Evolutionary conservation across 53 echinoderm and acorn worm species (phyloP).

Genomic region (Hippasteria phrygiana): DNA sequence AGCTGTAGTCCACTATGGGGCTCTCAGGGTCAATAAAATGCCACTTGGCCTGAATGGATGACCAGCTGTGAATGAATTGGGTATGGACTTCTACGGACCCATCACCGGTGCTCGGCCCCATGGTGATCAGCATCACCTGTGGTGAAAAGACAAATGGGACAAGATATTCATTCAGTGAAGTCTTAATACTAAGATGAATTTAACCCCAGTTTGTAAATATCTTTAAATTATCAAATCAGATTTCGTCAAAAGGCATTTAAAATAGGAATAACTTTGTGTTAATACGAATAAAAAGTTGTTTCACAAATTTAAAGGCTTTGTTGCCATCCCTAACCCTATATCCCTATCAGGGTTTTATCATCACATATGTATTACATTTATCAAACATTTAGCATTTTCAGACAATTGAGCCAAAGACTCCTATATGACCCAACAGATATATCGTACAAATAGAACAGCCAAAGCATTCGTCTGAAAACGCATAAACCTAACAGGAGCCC

Average conservation of each 20-base stretch:
- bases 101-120: slow-evolving; percentile 12
- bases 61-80: slow-evolving; percentile 69
- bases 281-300: neutral
- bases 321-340: too few relatives aligned
- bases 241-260: neutral
- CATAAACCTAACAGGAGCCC: too few relatives aligned
- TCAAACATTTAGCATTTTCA: too few relatives aligned
- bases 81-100: slow-evolving; percentile 52
- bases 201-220: neutral
- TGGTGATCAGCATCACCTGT: slow-evolving; percentile 11
- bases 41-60: slow-evolving; percentile 73
- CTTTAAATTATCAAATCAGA: neutral
- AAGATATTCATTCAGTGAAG: neutral
- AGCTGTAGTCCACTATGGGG: slow-evolving; percentile 69
- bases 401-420: too few relatives aligned
- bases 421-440: too few relatives aligned
- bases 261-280: neutral
- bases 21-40: slow-evolving; percentile 67
- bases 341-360: too few relatives aligned
- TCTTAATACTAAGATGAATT: neutral
- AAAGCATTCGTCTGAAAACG: too few relatives aligned
- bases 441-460: too few relatives aligned
- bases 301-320: too few relatives aligned
- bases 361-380: too few relatives aligned
- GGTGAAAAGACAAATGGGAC: neutral